A percentile compares a stretch with the other conserved stretches of the same genome.
phyloP scores from a whole-genome alignment of 37 sponge, comb jelly and placozoan genomes.

The Eunapius fragilis region DNA sequence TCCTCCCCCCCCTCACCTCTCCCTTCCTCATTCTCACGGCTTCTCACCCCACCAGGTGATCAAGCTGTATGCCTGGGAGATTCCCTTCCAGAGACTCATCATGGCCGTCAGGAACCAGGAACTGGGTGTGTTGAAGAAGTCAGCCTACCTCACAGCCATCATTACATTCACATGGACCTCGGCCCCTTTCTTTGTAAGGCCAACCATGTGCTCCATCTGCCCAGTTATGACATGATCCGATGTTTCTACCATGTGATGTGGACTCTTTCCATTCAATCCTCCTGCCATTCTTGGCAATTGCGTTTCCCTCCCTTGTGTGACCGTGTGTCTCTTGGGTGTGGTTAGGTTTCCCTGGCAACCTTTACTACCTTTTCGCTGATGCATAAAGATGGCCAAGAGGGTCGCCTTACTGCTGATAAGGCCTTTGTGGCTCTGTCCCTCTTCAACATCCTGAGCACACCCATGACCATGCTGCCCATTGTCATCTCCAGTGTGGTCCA shows the following conservation, averaged over 20 bases:
- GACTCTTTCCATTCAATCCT: not conserved
- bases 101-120: conserved; percentile 48
- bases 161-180: conserved; percentile 61
- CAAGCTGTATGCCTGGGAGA: conserved; percentile 87
- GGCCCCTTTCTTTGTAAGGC: conserved; percentile 73
- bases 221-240: not conserved
- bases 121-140: conserved; percentile 39
- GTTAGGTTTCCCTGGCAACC: conserved; percentile 91
- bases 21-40: not conserved
- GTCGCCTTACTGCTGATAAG: conserved; percentile 78
- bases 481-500: conserved; percentile 75
- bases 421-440: conserved; percentile 97
- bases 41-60: conserved; percentile 34
- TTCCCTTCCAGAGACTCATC: conserved; percentile 41
- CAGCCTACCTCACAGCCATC: conserved; percentile 35
- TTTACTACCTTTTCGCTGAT: conserved; percentile 84
- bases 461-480: conserved; percentile 89
- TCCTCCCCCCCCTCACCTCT: not conserved
- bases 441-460: conserved; percentile 95
- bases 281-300: not conserved
- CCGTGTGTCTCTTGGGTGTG: not conserved
- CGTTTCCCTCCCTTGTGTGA: not conserved
- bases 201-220: not conserved
- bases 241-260: too few species aligned
- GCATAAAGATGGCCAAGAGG: conserved; percentile 16